Base-by-base conservation (phyloP, 2,888 invertebrate genomes). In the Amblyjoppa proteus region DNA sequence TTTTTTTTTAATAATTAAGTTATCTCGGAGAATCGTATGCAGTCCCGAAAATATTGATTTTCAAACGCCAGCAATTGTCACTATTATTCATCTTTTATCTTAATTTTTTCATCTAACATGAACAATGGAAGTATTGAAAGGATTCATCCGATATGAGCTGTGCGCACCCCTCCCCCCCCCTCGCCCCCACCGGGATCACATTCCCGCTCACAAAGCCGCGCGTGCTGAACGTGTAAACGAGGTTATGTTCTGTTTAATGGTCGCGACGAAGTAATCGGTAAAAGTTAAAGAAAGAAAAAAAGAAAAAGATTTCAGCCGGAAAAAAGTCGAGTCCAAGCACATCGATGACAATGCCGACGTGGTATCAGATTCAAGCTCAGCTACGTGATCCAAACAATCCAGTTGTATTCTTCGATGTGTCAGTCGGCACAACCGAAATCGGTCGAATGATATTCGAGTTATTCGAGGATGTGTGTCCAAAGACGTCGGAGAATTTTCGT, bases 391-490 rank as follows among this genome's bases (percentile, higher is more conserved):
- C 98, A 34, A 98, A 98, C 91, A 99, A 99, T 94, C 99, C 99
- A 0, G 98, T 99, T 13, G 99, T 99, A 11, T 99, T 99, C 94
- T 98, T 99, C 92, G 99, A 99, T 95, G 96, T 99, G 58, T 97
- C 98, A 16, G 99, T 99, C 28, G 99, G 99, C 88, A 98, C 98
- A 71, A 98, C 98, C 91, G 99, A 99, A 96, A 98, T 99, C 89
- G 99, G 99, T 0, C 96, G 99, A 85, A 98, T 99, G 97, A 98
- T 99, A 91, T 98, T 99, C 94, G 99, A 99, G 94, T 94, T 99
- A 34, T 99, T 98, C 95, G 98, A 99, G 20, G 99, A 99, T 95
- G 97, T 98, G 13, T 99, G 98, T 3, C 99, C 99, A 3, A 98
- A 98, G 95, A 99, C 99, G 0, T 98, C 98, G 88, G 99, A 99